phyloP scores from a whole-genome alignment of 2,888 invertebrate species.

The Urechis unicinctus region DNA sequence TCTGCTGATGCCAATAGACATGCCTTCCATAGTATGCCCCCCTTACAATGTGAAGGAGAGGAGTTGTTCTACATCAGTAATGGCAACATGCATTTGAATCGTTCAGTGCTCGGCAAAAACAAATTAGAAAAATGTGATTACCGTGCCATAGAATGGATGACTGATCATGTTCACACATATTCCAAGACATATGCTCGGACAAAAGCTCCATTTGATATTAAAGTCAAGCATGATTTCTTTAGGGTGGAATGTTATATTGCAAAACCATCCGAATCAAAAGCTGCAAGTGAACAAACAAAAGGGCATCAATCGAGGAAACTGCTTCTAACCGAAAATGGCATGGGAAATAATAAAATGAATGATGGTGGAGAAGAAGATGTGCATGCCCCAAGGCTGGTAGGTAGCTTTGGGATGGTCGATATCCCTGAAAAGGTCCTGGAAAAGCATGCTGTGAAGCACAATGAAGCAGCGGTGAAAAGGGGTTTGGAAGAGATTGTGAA shows the following conservation, averaged over 20 bases:
- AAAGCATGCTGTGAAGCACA: background rate
- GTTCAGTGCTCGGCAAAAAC: slow-evolving; percentile 15
- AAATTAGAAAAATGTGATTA: slow-evolving; percentile 13
- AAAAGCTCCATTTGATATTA: slow-evolving; percentile 7
- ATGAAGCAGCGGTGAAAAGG: too few species aligned
- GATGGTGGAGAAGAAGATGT: background rate
- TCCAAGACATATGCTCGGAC: slow-evolving; percentile 3
- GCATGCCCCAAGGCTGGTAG: slow-evolving; percentile 1
- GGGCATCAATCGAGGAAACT: background rate
- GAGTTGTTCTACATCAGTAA: slow-evolving; percentile 26
- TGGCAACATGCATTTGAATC: slow-evolving; percentile 23
- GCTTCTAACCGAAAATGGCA: background rate
- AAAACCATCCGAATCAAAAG: background rate
- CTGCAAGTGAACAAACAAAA: background rate
- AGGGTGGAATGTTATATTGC: slow-evolving; percentile 8
- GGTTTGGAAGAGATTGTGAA: background rate
- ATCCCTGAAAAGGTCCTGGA: background rate
- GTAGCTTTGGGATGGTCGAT: slow-evolving; percentile 7
- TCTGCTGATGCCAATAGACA: background rate
- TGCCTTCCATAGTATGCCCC: background rate
- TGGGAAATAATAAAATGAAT: background rate
- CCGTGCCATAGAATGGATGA: slow-evolving; percentile 15
- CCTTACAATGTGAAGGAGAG: background rate
- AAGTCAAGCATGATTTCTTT: slow-evolving; percentile 12
- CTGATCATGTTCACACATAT: slow-evolving; percentile 1